These are phyloP conservation scores for Budorcas taxicolor DNA, from an alignment of 2,113 vertebrate genomes.

Conservation along the genomic window DNA sequence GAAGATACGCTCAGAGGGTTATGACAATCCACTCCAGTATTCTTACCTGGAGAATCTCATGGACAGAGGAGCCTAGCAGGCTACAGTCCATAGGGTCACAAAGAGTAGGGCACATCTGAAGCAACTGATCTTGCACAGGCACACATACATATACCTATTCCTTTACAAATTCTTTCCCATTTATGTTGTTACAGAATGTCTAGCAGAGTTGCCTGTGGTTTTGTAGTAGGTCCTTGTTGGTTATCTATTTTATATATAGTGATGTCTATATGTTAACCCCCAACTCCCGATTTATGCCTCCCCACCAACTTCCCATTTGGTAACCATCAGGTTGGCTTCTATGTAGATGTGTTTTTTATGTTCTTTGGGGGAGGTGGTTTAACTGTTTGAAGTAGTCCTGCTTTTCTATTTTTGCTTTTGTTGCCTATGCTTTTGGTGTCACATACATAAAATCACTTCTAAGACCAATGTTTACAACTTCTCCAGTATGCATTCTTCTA, in stretches of 20 bases:
- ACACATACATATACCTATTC: not conserved
- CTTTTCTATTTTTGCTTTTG: not conserved
- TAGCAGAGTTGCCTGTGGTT: not conserved
- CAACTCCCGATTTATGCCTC: not conserved
- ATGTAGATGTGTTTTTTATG: not conserved
- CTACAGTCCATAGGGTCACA: not conserved
- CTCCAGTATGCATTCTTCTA: not conserved
- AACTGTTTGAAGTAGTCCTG: not conserved
- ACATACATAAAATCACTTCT: not conserved
- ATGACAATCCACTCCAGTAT: not conserved
- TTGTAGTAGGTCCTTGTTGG: not conserved
- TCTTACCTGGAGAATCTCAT: not conserved
- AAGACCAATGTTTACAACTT: not conserved
- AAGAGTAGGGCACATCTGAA: not conserved
- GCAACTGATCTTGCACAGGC: not conserved
- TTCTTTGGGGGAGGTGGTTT: not conserved
- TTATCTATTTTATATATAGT: not conserved
- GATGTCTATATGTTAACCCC: not conserved
- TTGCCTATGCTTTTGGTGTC: not conserved
- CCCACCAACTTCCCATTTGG: not conserved
- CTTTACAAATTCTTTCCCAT: not conserved
- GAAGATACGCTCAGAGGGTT: not conserved
- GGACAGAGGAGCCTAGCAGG: not conserved
- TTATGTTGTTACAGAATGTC: not conserved
- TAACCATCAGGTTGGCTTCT: not conserved